Conservation (phyloP, 1,140 invertebrate species). For the Drosophila sucinea region DNA sequence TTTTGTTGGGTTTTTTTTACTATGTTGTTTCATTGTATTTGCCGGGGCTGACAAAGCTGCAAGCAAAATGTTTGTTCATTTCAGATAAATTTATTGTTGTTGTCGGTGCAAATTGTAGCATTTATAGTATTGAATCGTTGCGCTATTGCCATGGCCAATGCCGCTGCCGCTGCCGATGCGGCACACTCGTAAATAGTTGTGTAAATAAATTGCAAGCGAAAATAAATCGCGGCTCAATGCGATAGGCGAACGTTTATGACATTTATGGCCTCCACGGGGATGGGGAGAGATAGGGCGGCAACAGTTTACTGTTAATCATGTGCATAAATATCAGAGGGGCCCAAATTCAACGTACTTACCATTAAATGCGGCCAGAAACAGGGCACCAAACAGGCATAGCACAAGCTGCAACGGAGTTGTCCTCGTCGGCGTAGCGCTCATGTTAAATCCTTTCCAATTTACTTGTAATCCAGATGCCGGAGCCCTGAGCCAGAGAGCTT, state of each 20-base stretch:
- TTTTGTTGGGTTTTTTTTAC: neutral
- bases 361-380: constrained; percentile 49
- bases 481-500: constrained; percentile 43
- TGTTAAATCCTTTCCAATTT: constrained; percentile 77
- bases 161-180: constrained; percentile 41
- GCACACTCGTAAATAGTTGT: constrained; percentile 68
- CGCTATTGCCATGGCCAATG: constrained; percentile 38
- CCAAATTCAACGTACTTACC: constrained; percentile 51
- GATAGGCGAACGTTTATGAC: constrained; percentile 61
- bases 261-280: constrained; percentile 28
- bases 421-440: constrained; percentile 35
- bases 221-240: constrained; percentile 62
- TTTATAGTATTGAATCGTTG: constrained; percentile 73
- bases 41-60: constrained; percentile 58
- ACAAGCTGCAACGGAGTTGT: constrained; percentile 1
- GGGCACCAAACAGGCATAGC: constrained; percentile 43
- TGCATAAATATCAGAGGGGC: constrained; percentile 60
- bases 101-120: constrained; percentile 76
- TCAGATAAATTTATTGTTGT: constrained; percentile 81
- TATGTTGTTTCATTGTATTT: constrained; percentile 72
- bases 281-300: neutral
- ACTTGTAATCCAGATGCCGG: constrained; percentile 57
- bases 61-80: constrained; percentile 81
- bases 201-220: constrained; percentile 70
- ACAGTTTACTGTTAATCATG: constrained; percentile 60